Evolutionary conservation across 2,113 vertebrate species (phyloP).

Genomic region (Vanacampus margaritifer): DNA sequence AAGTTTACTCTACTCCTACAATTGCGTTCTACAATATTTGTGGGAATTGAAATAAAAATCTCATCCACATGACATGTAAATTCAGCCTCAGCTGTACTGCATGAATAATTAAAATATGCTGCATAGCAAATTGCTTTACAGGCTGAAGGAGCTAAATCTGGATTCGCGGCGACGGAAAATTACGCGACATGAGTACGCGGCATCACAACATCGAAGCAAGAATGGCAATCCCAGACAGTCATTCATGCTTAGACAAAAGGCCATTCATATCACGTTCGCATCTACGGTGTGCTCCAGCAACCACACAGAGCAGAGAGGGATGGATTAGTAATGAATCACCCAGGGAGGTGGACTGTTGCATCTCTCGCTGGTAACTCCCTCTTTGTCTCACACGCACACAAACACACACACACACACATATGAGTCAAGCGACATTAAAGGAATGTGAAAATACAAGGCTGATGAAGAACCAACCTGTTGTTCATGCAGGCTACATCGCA

Average conservation of each 20-base stretch:
- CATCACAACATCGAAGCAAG: slow-evolving; percentile 52
- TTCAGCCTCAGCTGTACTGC: slow-evolving; percentile 23
- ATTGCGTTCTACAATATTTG: slow-evolving; percentile 19
- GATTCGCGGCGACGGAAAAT: slow-evolving; percentile 36
- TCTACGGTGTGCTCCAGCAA: slow-evolving; percentile 59
- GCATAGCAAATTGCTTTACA: slow-evolving; percentile 48
- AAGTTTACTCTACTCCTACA: slow-evolving; percentile 41
- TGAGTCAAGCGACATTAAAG: slow-evolving; percentile 19
- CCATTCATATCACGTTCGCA: slow-evolving; percentile 69
- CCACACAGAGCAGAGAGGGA: slow-evolving; percentile 62
- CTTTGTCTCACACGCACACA: slow-evolving; percentile 33
- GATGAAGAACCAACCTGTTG: slow-evolving; percentile 53
- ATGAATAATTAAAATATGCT: slow-evolving; percentile 58
- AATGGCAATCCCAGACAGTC: slow-evolving; percentile 53
- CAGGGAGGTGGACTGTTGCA: slow-evolving; percentile 66
- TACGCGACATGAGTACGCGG: slow-evolving; percentile 35
- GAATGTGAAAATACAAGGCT: slow-evolving; percentile 2
- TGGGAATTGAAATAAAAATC: slow-evolving; percentile 30
- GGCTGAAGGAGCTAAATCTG: slow-evolving; percentile 42
- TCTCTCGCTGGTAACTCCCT: slow-evolving; percentile 58
- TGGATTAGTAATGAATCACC: slow-evolving; percentile 66
- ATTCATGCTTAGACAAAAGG: slow-evolving; percentile 63
- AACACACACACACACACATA: slow-evolving; percentile 19
- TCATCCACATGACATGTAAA: slow-evolving; percentile 27
- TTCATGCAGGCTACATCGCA: slow-evolving; percentile 21